Evolutionary conservation across 2,113 vertebrate genomes (phyloP).

Genomic region (Ia io): DNA sequence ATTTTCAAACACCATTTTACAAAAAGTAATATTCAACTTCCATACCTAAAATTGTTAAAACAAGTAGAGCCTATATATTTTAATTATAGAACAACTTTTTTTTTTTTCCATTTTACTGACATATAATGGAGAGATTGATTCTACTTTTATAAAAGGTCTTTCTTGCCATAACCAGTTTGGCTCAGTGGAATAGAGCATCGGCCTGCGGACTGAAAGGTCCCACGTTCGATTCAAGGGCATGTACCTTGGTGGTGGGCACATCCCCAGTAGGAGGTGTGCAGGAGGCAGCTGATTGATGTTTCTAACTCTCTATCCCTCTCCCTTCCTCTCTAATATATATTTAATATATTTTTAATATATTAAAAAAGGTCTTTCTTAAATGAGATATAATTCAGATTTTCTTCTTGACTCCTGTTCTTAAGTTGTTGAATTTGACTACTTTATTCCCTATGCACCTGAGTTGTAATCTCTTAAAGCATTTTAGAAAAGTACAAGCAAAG

Average conservation of each 20-base stretch:
- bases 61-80: accelerated
- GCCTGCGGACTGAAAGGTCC: too few relatives aligned
- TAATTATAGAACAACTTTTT: not conserved
- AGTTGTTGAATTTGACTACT: constrained; percentile 44
- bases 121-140: not conserved
- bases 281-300: too few relatives aligned
- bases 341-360: too few relatives aligned
- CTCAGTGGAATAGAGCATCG: too few relatives aligned
- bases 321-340: too few relatives aligned
- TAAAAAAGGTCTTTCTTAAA: not conserved
- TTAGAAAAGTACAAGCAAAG: not conserved
- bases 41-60: not conserved
- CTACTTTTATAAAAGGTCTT: not conserved
- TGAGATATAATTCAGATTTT: not conserved
- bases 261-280: too few relatives aligned
- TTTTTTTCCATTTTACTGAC: not conserved
- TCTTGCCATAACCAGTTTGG: not conserved
- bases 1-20: not conserved
- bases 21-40: not conserved
- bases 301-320: too few relatives aligned
- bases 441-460: constrained; percentile 15
- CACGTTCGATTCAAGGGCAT: too few relatives aligned
- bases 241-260: too few relatives aligned
- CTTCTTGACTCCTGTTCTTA: not conserved
- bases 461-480: not conserved